Conservation (phyloP, 2,888 invertebrate genomes). For the Hemistola chrysoprasaria region DNA sequence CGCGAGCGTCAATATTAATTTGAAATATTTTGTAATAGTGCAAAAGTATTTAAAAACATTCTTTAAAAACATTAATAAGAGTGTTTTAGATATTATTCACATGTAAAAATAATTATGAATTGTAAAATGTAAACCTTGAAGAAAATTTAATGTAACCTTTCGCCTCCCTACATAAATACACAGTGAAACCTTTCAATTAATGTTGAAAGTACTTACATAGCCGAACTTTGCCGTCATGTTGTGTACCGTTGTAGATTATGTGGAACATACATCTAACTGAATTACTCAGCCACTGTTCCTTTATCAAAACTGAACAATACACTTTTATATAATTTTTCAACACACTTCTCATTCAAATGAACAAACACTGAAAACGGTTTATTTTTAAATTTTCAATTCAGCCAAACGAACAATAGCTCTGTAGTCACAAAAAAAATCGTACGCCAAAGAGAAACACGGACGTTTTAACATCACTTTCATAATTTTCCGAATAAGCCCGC, state of each 20-base stretch:
- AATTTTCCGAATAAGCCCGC: constrained; percentile 64
- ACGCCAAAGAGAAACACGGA: constrained; percentile 61
- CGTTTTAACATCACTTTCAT: constrained; percentile 75
- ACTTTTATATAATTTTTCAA: constrained; percentile 77
- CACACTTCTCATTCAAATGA: constrained; percentile 70
- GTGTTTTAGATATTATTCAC: too few relatives aligned
- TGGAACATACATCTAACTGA: constrained; percentile 80
- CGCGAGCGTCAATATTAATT: too few relatives aligned
- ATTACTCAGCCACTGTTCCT: constrained; percentile 72
- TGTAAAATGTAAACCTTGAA: too few relatives aligned
- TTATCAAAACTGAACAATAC: constrained; percentile 72
- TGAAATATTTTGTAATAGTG: too few relatives aligned
- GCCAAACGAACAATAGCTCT: constrained; percentile 75
- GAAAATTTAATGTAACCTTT: too few relatives aligned
- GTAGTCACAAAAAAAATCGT: constrained; percentile 69
- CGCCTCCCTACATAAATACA: too few relatives aligned
- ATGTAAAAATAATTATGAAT: too few relatives aligned
- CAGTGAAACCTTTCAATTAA: constrained; percentile 2
- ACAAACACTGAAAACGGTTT: constrained; percentile 72
- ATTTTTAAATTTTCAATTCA: constrained; percentile 54
- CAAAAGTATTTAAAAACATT: too few relatives aligned
- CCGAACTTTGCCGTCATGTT: constrained; percentile 83
- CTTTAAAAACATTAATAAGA: too few relatives aligned
- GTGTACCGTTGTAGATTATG: constrained; percentile 81
- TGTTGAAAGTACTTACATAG: constrained; percentile 68